Evolutionary conservation across 2,888 invertebrate species (phyloP), one percentile per base, ranked within the genome.

Genomic region (Hylaea fasciaria): DNA sequence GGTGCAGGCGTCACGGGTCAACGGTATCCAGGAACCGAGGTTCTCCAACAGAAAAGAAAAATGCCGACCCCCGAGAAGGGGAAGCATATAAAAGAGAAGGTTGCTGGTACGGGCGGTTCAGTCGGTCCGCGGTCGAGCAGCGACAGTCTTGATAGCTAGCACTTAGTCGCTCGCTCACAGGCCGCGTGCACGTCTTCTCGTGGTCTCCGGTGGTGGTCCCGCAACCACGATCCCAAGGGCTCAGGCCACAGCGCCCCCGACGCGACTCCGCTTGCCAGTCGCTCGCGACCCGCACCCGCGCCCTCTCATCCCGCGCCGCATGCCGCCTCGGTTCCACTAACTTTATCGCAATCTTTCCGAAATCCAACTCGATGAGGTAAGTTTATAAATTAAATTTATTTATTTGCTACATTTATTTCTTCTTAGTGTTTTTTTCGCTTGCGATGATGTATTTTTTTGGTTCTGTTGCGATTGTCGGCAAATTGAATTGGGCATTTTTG

Each of bases 51-150:
- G 75, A 80, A 80, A 77, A 76, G 73, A 80, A 82, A 80, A 81
- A 75, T 70, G 72, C 68, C 63, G 64, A 69, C 75, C 81, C 76
- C 68, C 71, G 76, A 85, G 87, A 72, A 85, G 86, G 88, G 87
- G 87, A 76, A 85, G 70, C 74, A 76, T 90, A 91, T 91, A 91
- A 85, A 89, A 89, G 89, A 78, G 87, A 79, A 78, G 66, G 89
- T 72, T 67, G 65, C 70, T 74, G 74, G 71, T 70, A 77, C 82
- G 86, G 82, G 84, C 84, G 87, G 81, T 74, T 87, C 91, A 91
- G 89, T 91, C 82, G 83, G 75, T 77, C 75, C 80, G 82, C 82
- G 79, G 67, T 79, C 80, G 73, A 80, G 75, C 78, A 78, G 72
- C 78, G 78, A 72, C 77, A 75, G 70, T 73, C 63, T 72, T 66